Evolutionary conservation across 2,888 invertebrate genomes (phyloP).

Genomic region (Drosophila birchii): DNA sequence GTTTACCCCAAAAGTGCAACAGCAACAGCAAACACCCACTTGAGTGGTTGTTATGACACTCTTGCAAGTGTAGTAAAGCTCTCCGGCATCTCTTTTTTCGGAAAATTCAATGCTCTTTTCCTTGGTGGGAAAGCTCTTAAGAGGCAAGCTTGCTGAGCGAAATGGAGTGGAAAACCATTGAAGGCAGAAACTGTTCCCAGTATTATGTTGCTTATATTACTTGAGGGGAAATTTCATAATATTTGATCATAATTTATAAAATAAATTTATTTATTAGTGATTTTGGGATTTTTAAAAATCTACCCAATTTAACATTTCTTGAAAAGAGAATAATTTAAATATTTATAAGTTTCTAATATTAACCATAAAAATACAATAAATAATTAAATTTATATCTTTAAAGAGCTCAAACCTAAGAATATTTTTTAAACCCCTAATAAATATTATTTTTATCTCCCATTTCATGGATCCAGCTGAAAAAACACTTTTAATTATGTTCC

Average conservation of each 20-base stretch:
- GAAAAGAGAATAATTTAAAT: not conserved
- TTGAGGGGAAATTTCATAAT: not conserved
- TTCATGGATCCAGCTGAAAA: not conserved
- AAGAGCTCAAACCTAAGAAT: no score
- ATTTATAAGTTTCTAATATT: no score
- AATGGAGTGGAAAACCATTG: slow-evolving; percentile 13
- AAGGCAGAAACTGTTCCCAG: slow-evolving; percentile 56
- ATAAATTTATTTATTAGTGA: not conserved
- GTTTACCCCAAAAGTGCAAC: slow-evolving; percentile 31
- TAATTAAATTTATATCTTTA: no score
- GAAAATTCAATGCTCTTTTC: not conserved
- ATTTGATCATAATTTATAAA: not conserved
- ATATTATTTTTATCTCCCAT: not conserved
- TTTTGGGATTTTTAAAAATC: not conserved
- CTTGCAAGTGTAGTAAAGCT: slow-evolving; percentile 21
- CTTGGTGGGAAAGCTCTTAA: slow-evolving; percentile 34
- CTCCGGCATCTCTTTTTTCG: slow-evolving; percentile 18
- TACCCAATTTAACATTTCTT: no score
- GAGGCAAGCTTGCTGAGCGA: slow-evolving; percentile 25
- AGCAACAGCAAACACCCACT: slow-evolving; percentile 13
- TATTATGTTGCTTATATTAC: slow-evolving; percentile 31
- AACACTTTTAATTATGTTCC: slow-evolving; percentile 9
- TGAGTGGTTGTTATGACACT: slow-evolving; percentile 19
- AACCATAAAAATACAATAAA: no score
- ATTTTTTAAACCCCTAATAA: not conserved